Evolutionary conservation across 2,888 invertebrate species (phyloP), one percentile per base, ranked within the genome.

Genomic region (Volucella zonaria): DNA sequence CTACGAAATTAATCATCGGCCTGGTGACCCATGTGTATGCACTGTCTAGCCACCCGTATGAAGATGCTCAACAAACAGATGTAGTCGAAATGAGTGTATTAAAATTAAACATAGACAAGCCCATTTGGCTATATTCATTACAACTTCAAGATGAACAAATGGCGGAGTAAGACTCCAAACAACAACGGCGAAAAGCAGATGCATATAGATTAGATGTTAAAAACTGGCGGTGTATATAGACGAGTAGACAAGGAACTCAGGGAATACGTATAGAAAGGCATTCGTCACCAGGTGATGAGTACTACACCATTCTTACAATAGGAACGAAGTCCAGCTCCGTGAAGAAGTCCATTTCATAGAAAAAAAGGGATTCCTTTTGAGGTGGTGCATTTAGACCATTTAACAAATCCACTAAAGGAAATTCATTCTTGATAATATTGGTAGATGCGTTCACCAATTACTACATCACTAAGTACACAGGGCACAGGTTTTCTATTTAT

Each of bases 291-390:
- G 1, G 68, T 74, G 10, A 3, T 82, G 18, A 14, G 56, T 8
- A 40, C 45, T 10, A 1, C 75, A 81, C 70, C 70, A 68, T 40
- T 70, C 70, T 2, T 70, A 51, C 11, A 76, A 81, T 12, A 70
- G 54, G 38, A 71, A 40, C 11, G 54, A 74, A 18, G 15, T 51
- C 11, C 67, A 73, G 42, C 67, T 61, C 2, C 43, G 54, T 11
- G 79, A 67, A 61, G 79, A 74, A 54, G 4, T 79, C 2, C 59
- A 66, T n/a, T 14, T 59, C 23, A 66, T 79, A 11, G 66, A 78
- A 47, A 64, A 78, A 51, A 47, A 38, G 49, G 15, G 15, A 31
- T 76, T 1, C 70, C 64, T 8, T 78, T 62, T 9, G 66, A 79
- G 15, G 73, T 73, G 1, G 31, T 75, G 2, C 66, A 75, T 12